Evolutionary conservation across 1,140 invertebrate species (phyloP), one percentile per base, ranked within the genome.

Genomic region (Platyscapa corneri): DNA sequence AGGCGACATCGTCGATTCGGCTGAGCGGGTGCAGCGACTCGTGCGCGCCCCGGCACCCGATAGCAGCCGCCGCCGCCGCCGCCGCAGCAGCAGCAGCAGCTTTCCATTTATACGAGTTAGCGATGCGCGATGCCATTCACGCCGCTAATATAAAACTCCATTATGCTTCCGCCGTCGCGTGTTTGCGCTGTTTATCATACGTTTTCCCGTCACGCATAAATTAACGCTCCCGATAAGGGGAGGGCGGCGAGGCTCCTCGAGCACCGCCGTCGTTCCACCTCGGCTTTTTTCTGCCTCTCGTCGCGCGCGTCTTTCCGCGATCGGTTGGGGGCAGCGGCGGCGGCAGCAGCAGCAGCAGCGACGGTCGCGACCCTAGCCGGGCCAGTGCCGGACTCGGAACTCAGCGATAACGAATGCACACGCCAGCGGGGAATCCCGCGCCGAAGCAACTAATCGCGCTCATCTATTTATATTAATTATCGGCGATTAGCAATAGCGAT

Each of bases 401-500:
- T 18, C 18, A 8, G 18, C 32, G 23, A 27, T 32, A 53, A 53
- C 46, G 75, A 76, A 46, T 74, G 49, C 60, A 16, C 27, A 39
- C 0, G 42, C 18, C n/a, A n/a, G 60, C 32, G 20, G 30, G 30
- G 34, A 23, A 23, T 74, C 53, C 76, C 72, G 30, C 3, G 37
- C 53, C 37, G 87, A 89, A 89, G 86, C 89, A 86, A 90, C 89
- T 93, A 93, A 92, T 91, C 90, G 90, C 89, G 90, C 90, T 91
- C 92, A 91, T 92, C 92, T 93, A 93, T 93, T 93, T 93, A 93
- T 93, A 93, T 93, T 93, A 93, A 93, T 93, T 93, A 93, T 93
- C 93, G 92, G 89, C 92, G 92, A 93, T 93, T 93, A 93, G 93
- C 92, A 93, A 92, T 93, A 92, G 90, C 92, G 92, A 93, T 93